A percentile compares a stretch with the other conserved stretches of the same genome.
Conservation (phyloP, 2,888 invertebrate genomes). For the Patella caerulea region DNA sequence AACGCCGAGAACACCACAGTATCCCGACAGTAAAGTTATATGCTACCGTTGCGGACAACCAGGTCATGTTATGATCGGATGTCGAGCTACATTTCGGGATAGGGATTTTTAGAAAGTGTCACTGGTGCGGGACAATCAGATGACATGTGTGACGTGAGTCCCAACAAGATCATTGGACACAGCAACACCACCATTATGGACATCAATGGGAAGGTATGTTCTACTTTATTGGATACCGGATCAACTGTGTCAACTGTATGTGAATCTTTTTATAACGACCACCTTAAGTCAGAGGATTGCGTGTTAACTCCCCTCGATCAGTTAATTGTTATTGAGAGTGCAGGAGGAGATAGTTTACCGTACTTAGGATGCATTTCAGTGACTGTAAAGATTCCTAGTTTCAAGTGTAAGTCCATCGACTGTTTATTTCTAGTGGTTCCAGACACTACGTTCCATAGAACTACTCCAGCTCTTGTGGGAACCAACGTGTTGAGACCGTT, state of each 20-base stretch:
- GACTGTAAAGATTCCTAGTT: background rate
- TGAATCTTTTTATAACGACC: background rate
- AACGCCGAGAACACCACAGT: background rate
- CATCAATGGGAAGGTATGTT: background rate
- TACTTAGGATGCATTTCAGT: background rate
- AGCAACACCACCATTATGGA: background rate
- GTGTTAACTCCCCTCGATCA: background rate
- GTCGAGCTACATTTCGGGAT: background rate
- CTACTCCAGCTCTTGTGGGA: conserved; percentile 1
- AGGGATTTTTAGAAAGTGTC: background rate
- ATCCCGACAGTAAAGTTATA: background rate
- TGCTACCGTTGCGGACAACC: conserved; percentile 3
- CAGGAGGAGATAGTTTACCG: background rate
- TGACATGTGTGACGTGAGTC: background rate
- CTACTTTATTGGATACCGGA: background rate
- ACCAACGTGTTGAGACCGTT: background rate
- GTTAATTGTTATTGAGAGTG: conserved; percentile 3
- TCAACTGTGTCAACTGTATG: conserved; percentile 1
- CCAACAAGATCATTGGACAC: background rate
- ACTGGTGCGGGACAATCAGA: conserved; percentile 3
- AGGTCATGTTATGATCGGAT: background rate
- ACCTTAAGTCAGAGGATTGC: background rate
- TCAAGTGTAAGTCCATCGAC: background rate
- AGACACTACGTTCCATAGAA: background rate
- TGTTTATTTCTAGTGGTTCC: conserved; percentile 1